phyloP scores from a whole-genome alignment of 2,797 vertebrate genomes.

The Chelmon rostratus region DNA sequence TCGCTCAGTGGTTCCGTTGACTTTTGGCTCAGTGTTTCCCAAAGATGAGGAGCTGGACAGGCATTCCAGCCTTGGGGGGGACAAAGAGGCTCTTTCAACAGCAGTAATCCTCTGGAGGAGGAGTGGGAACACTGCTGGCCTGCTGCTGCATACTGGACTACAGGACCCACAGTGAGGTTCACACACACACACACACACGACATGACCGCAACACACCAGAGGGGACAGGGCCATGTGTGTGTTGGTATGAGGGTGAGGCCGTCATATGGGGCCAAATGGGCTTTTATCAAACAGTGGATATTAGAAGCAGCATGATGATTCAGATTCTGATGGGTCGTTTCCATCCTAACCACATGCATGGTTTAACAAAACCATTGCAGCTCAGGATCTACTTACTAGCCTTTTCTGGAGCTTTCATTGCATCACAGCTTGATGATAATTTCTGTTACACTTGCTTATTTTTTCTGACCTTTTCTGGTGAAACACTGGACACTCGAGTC shows the following conservation, averaged over 20 bases:
- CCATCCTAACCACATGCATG: neutral
- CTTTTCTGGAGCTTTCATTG: too few species aligned
- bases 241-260: neutral
- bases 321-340: neutral
- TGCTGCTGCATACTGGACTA: constrained; percentile 46
- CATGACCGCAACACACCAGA: constrained; percentile 11
- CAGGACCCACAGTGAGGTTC: constrained; percentile 11
- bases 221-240: neutral
- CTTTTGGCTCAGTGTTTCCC: constrained; percentile 80
- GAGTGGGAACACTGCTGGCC: constrained; percentile 55
- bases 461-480: too few species aligned
- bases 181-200: constrained; percentile 13
- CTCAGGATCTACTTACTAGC: too few species aligned
- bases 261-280: neutral
- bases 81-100: constrained; percentile 84
- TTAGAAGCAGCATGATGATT: too few species aligned
- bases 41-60: constrained; percentile 72
- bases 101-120: constrained; percentile 76
- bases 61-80: constrained; percentile 68
- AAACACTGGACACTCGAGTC: too few species aligned
- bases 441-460: too few species aligned
- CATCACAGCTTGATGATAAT: too few species aligned
- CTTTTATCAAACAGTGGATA: neutral
- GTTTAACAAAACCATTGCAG: too few species aligned
- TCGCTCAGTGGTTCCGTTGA: constrained; percentile 80